These are phyloP conservation scores for Lutraria rhynchaena DNA, from an alignment of 1,140 invertebrate species.

Conservation along the genomic window DNA sequence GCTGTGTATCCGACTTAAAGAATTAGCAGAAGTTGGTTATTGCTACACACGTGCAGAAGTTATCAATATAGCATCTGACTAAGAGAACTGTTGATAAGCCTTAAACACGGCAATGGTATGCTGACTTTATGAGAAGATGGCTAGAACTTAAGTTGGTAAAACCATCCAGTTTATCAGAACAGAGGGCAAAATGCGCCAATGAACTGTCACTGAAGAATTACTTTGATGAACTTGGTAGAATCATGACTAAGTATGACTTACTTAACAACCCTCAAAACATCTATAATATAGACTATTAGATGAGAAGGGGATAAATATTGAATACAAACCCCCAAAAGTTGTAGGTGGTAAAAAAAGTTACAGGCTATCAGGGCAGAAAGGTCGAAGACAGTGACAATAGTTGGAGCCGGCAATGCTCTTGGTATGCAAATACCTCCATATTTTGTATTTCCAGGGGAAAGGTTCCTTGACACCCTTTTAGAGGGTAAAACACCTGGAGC, in stretches of 20 bases:
- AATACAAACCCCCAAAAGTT: not conserved
- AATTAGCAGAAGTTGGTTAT: too few species aligned
- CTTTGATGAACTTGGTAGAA: slow-evolving; percentile 5
- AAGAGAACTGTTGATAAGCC: not conserved
- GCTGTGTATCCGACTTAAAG: not conserved
- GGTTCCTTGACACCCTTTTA: not conserved
- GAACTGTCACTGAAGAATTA: not conserved
- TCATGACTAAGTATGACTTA: too few species aligned
- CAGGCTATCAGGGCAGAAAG: not conserved
- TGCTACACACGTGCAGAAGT: not conserved
- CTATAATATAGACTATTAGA: too few species aligned
- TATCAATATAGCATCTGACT: not conserved
- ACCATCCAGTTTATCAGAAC: not conserved
- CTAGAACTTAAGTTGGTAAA: not conserved
- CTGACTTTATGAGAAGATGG: slow-evolving; percentile 8
- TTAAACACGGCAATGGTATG: not conserved
- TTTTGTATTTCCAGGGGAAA: too few species aligned
- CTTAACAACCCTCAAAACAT: too few species aligned
- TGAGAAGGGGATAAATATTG: too few species aligned
- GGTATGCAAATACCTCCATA: too few species aligned
- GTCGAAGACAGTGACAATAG: not conserved
- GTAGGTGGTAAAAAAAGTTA: not conserved
- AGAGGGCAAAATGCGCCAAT: not conserved
- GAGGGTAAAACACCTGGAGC: slow-evolving; percentile 30
- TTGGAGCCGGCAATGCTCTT: too few species aligned